Percentiles rank a stretch among this genome's conserved stretches.
Conservation (phyloP, 2,113 vertebrate genomes). For the Dromaius novaehollandiae region DNA sequence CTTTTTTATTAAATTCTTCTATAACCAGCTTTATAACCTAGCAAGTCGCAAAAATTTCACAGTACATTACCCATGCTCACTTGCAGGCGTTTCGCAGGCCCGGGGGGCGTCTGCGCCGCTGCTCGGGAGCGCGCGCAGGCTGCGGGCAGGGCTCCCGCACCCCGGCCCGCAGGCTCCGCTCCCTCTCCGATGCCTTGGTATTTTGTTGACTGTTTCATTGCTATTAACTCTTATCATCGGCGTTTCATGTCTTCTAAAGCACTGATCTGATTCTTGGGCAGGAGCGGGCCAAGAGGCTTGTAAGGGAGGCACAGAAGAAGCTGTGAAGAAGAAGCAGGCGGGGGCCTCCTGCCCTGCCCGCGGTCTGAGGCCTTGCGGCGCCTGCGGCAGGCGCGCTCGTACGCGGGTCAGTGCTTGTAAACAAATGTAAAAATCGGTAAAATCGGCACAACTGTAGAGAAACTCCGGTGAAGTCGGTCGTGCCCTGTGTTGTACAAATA, state of each 20-base stretch:
- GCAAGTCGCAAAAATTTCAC: constrained; percentile 51
- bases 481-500: background rate
- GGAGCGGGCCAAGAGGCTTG: background rate
- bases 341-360: no score
- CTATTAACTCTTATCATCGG: background rate
- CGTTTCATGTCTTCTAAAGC: background rate
- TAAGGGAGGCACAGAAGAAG: background rate
- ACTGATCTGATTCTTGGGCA: background rate
- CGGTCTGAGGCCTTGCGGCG: no score
- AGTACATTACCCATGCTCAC: background rate
- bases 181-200: background rate
- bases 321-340: background rate
- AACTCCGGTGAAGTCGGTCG: accelerated
- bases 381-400: no score
- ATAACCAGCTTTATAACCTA: constrained; percentile 66
- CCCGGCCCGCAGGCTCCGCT: background rate
- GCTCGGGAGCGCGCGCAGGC: background rate
- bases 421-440: background rate
- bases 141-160: background rate
- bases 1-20: constrained; percentile 69
- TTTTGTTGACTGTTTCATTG: background rate
- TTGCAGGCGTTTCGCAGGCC: constrained; percentile 36
- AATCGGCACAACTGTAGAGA: background rate
- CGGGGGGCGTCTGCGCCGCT: background rate
- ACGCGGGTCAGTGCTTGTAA: background rate